Evolutionary conservation across 2,888 invertebrate genomes (phyloP).

Genomic region (Mactromeris polynyma): DNA sequence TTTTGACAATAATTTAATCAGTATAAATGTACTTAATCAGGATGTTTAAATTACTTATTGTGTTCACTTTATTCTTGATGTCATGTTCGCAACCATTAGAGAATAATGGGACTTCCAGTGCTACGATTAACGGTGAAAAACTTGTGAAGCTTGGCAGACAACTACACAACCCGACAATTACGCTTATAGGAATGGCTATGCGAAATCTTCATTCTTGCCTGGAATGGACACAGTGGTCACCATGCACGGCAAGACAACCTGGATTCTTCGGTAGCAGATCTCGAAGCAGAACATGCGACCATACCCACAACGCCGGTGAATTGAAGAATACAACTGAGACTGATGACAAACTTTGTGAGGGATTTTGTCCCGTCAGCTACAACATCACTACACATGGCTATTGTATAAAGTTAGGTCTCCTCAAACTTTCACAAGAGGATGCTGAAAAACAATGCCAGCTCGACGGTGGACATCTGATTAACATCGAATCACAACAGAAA

Average conservation of each 20-base stretch:
- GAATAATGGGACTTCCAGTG: not conserved
- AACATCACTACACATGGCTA: conserved; percentile 10
- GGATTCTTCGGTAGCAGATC: not conserved
- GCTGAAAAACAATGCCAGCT: not conserved
- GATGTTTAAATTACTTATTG: not conserved
- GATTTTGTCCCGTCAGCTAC: conserved; percentile 8
- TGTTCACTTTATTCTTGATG: not conserved
- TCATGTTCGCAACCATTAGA: not conserved
- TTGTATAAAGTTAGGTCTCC: not conserved
- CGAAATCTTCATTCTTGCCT: not conserved
- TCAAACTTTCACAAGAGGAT: not conserved
- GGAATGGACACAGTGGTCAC: not conserved
- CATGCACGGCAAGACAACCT: not conserved
- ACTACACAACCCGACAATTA: not conserved
- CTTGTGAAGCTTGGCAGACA: not conserved
- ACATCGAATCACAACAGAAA: conserved; percentile 17
- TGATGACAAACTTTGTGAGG: not conserved
- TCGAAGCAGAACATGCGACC: not conserved
- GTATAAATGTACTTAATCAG: not conserved
- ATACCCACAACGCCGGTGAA: not conserved
- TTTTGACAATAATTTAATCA: not conserved
- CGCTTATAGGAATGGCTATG: not conserved
- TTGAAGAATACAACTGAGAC: not conserved
- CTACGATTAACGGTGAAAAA: not conserved
- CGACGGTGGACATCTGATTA: conserved; percentile 21